phyloP scores from a whole-genome alignment of 2,797 vertebrate species.

The Lutjanus argentimaculatus region DNA sequence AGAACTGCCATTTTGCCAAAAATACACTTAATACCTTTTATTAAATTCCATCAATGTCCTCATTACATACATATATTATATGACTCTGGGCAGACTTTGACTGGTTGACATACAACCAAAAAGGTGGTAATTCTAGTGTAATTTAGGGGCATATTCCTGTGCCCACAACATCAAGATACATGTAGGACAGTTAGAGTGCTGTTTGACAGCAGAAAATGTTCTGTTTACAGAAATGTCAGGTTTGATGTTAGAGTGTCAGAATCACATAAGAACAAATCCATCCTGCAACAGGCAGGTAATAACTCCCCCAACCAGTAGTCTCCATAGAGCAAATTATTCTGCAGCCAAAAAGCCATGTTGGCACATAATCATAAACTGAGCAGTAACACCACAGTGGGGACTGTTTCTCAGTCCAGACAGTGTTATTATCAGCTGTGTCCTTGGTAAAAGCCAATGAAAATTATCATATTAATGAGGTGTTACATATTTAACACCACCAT shows the following conservation, averaged over 20 bases:
- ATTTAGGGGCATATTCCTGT: too few relatives aligned
- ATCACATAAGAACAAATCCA: background rate
- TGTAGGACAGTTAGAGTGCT: background rate
- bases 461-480: conserved; percentile 10
- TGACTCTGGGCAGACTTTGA: too few relatives aligned
- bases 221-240: background rate
- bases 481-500: background rate
- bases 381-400: background rate
- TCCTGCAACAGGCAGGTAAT: background rate
- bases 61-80: too few relatives aligned
- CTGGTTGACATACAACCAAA: too few relatives aligned
- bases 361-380: background rate
- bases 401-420: background rate
- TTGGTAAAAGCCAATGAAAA: background rate
- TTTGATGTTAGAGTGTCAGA: background rate
- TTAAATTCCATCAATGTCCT: too few relatives aligned
- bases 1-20: too few relatives aligned
- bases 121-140: too few relatives aligned
- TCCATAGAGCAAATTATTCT: background rate
- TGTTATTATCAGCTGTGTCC: conserved; percentile 2
- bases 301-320: background rate
- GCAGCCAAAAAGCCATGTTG: background rate
- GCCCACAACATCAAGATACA: too few relatives aligned
- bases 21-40: too few relatives aligned
- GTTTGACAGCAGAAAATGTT: background rate